Conservation (phyloP, 2,888 invertebrate genomes). For the Cerastis leucographa region DNA sequence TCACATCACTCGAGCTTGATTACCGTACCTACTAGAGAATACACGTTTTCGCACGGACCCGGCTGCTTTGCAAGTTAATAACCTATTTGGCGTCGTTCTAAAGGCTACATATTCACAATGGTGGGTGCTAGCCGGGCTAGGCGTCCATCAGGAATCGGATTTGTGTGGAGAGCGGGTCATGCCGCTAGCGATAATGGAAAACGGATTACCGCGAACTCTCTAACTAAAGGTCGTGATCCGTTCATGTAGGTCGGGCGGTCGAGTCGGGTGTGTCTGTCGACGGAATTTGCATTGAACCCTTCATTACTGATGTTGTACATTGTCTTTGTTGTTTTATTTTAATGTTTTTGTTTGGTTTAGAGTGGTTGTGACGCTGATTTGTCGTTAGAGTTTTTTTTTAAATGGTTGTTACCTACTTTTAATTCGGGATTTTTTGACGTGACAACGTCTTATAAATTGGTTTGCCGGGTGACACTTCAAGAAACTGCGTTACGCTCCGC, state of each 20-base stretch:
- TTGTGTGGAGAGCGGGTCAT: slow-evolving; percentile 71
- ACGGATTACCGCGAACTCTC: slow-evolving; percentile 78
- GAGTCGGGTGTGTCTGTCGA: slow-evolving; percentile 43
- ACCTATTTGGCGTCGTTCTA: slow-evolving; percentile 71
- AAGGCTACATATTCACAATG: slow-evolving; percentile 73
- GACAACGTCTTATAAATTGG: no score
- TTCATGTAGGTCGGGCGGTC: slow-evolving; percentile 57
- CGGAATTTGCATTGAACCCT: slow-evolving; percentile 64
- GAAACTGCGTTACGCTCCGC: no score
- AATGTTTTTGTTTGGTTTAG: not conserved
- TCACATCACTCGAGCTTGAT: slow-evolving; percentile 47
- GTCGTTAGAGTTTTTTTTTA: not conserved
- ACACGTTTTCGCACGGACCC: slow-evolving; percentile 45
- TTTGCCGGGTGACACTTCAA: no score
- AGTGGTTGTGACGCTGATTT: not conserved
- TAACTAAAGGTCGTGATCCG: slow-evolving; percentile 72
- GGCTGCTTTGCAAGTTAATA: slow-evolving; percentile 78
- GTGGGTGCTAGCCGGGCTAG: slow-evolving; percentile 53
- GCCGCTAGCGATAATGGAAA: slow-evolving; percentile 80
- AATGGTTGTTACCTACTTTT: not conserved
- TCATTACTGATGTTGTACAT: slow-evolving; percentile 48
- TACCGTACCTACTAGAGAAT: slow-evolving; percentile 33
- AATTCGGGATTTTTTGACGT: not conserved
- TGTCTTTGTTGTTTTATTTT: slow-evolving; percentile 27
- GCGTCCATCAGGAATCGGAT: slow-evolving; percentile 77